A percentile compares a stretch with the other conserved stretches of the same genome.
phyloP scores from a whole-genome alignment of 2,113 vertebrate genomes.

The Sander vitreus region DNA sequence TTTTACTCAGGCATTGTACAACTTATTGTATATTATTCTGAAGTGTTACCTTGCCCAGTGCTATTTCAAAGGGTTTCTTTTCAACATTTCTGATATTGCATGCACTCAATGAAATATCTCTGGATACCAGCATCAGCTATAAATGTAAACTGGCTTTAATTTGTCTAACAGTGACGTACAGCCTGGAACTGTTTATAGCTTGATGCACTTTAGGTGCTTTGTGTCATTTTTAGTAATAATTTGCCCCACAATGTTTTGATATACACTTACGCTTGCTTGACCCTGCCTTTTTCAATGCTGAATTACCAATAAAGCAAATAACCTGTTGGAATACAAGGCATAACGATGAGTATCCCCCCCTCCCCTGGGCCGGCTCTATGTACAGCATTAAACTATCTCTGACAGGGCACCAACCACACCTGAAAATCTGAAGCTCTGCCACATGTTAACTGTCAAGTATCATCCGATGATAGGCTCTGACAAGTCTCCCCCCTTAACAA shows the following conservation, averaged over 20 bases:
- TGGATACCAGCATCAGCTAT: not conserved
- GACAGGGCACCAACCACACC: constrained; percentile 21
- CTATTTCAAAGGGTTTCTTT: not conserved
- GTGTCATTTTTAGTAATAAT: constrained; percentile 6
- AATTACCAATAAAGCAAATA: constrained; percentile 5
- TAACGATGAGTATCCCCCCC: not conserved
- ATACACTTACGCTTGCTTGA: constrained; percentile 19
- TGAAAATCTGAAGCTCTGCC: constrained; percentile 13
- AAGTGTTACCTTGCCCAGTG: not conserved
- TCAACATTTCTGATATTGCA: not conserved
- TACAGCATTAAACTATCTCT: not conserved
- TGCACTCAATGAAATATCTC: not conserved
- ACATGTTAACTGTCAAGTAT: constrained; percentile 18
- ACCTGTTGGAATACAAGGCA: not conserved
- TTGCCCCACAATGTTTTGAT: constrained; percentile 28
- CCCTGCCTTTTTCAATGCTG: constrained; percentile 29
- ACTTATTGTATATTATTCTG: not conserved
- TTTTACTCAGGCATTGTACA: not conserved
- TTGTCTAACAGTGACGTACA: not conserved
- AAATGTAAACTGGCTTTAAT: not conserved
- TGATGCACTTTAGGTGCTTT: not conserved
- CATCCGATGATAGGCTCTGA: not conserved
- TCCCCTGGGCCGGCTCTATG: not conserved
- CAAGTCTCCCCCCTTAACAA: not conserved
- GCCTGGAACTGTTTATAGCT: not conserved